phyloP scores from a whole-genome alignment of 2,113 vertebrate genomes.

The Campylorhamphus procurvoides region DNA sequence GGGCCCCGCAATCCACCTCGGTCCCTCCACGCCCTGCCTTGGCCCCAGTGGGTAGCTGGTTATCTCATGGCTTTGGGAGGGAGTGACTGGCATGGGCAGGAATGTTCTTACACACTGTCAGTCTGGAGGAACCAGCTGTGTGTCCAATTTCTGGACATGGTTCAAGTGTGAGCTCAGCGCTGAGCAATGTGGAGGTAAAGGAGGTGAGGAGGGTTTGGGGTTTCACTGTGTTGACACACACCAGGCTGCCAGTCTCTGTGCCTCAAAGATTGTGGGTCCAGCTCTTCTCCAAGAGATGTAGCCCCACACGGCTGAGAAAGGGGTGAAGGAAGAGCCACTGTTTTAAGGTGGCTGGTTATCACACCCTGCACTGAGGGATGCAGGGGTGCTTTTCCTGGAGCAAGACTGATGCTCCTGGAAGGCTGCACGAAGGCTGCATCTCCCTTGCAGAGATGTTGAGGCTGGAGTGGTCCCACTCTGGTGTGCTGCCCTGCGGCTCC shows the following conservation, averaged over 20 bases:
- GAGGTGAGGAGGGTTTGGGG: constrained; percentile 57
- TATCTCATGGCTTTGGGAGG: constrained; percentile 65
- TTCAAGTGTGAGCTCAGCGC: constrained; percentile 72
- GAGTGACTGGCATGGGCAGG: constrained; percentile 74
- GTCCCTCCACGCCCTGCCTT: not conserved
- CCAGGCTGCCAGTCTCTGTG: not conserved
- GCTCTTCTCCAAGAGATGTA: not conserved
- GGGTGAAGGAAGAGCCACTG: not conserved
- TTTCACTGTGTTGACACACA: not conserved
- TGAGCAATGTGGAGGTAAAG: constrained; percentile 67
- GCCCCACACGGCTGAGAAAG: not conserved
- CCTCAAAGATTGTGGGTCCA: not conserved
- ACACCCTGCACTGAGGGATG: not conserved
- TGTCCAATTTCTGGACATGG: constrained; percentile 73
- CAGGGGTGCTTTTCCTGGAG: rapidly evolving
- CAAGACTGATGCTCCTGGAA: not conserved
- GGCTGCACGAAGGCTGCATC: not conserved
- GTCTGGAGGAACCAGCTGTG: constrained; percentile 74
- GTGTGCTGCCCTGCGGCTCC: not conserved
- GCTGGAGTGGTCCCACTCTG: rapidly evolving
- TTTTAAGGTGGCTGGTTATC: not conserved
- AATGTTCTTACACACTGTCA: constrained; percentile 67
- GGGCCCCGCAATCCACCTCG: rapidly evolving
- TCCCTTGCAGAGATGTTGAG: not conserved
- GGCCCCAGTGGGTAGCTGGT: constrained; percentile 47